Evolutionary conservation across 2,113 vertebrate species (phyloP).

Genomic region (Anoplopoma fimbria): DNA sequence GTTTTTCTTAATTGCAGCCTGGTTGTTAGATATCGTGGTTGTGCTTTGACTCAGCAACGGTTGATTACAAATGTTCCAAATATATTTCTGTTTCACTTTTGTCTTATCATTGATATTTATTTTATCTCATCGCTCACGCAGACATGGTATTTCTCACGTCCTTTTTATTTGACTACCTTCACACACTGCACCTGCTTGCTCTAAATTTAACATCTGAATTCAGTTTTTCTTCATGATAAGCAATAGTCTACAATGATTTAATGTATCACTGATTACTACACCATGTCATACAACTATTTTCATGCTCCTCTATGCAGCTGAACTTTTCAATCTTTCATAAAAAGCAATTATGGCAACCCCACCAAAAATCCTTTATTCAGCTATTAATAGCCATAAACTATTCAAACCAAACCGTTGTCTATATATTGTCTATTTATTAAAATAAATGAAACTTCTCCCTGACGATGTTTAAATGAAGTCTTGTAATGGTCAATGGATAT

Average conservation of each 20-base stretch:
- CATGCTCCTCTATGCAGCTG: not conserved
- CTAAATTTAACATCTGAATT: not conserved
- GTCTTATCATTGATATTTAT: not conserved
- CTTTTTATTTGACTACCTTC: not conserved
- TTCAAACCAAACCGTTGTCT: not conserved
- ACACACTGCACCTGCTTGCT: not conserved
- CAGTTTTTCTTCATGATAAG: not conserved
- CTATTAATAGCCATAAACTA: not conserved
- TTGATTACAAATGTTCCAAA: constrained; percentile 37
- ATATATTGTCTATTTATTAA: constrained; percentile 12
- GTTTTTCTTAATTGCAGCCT: constrained; percentile 16
- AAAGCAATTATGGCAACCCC: not conserved
- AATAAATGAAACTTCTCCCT: constrained; percentile 24
- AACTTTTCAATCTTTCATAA: constrained; percentile 5
- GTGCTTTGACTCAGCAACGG: constrained; percentile 23
- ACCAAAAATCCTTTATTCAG: constrained; percentile 1
- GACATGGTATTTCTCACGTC: not conserved
- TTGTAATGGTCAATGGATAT: constrained; percentile 32
- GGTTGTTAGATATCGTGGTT: constrained; percentile 5
- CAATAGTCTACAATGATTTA: not conserved
- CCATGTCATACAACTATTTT: not conserved
- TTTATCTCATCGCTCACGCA: not conserved
- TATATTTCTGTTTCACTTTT: constrained; percentile 18
- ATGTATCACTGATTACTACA: not conserved
- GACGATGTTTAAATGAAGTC: constrained; percentile 31